A percentile compares a stretch with the other conserved stretches of the same genome.
Conservation (phyloP, 2,888 invertebrate genomes). For the Marronus borbonicus region DNA sequence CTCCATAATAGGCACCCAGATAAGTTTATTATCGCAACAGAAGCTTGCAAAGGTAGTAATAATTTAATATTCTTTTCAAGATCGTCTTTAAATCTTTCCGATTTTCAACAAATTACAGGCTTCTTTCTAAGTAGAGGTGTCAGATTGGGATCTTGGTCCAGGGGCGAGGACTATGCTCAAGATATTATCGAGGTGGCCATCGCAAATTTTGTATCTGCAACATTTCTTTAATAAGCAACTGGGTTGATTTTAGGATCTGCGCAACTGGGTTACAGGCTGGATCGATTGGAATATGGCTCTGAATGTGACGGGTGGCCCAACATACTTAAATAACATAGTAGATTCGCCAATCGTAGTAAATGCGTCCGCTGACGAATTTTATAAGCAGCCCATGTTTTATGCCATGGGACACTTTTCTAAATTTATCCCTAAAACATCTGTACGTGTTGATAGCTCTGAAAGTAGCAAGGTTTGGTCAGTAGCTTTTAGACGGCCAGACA, state of each 20-base stretch:
- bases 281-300: constrained; percentile 91
- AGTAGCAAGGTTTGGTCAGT: constrained; percentile 64
- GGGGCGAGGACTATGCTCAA: constrained; percentile 70
- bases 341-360: constrained; percentile 84
- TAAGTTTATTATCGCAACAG: constrained; percentile 81
- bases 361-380: constrained; percentile 77
- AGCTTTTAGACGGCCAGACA: constrained; percentile 73
- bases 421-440: constrained; percentile 78
- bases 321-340: constrained; percentile 82
- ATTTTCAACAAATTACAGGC: constrained; percentile 11
- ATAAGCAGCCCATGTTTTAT: constrained; percentile 91
- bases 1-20: constrained; percentile 67
- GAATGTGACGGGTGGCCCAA: constrained; percentile 82
- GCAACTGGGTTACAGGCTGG: constrained; percentile 85
- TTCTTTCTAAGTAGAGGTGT: constrained; percentile 65
- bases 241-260: constrained; percentile 74
- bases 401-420: constrained; percentile 81
- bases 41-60: constrained; percentile 80
- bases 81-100: background rate
- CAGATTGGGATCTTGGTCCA: constrained; percentile 75
- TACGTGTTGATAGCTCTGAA: constrained; percentile 60
- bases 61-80: background rate
- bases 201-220: no score
- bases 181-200: constrained; percentile 77
- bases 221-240: no score